Percentiles rank a stretch among this genome's conserved stretches.
phyloP scores from a whole-genome alignment of 2,113 vertebrate species.

The Brachyistius frenatus region DNA sequence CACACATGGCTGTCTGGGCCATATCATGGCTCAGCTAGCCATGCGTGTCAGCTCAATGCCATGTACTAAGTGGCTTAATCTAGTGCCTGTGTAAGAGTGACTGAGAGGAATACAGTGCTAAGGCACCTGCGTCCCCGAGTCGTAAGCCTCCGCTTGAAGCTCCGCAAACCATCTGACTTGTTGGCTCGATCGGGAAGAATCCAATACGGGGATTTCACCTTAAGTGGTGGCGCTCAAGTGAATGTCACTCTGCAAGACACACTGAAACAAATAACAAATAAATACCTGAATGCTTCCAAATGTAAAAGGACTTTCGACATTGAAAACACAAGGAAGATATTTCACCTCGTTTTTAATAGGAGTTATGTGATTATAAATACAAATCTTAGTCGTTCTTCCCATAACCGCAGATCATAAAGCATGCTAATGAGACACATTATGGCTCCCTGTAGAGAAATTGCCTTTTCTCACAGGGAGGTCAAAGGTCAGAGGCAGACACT shows the following conservation, averaged over 20 bases:
- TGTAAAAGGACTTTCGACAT: not conserved
- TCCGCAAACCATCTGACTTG: slow-evolving; percentile 38
- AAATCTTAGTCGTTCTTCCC: not conserved
- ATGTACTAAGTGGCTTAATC: slow-evolving; percentile 67
- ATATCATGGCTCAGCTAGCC: slow-evolving; percentile 53
- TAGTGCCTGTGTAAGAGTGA: slow-evolving; percentile 60
- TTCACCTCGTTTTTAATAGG: not conserved
- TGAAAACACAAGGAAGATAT: not conserved
- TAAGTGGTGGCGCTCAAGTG: slow-evolving; percentile 11
- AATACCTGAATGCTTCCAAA: not conserved
- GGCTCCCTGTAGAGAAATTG: slow-evolving; percentile 37
- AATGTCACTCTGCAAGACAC: not conserved
- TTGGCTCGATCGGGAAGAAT: slow-evolving; percentile 51
- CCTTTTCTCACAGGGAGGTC: slow-evolving; percentile 35
- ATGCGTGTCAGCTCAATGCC: slow-evolving; percentile 63
- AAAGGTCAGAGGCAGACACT: slow-evolving; percentile 48
- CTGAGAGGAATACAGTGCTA: slow-evolving; percentile 59
- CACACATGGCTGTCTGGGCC: slow-evolving; percentile 36
- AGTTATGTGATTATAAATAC: not conserved
- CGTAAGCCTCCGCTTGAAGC: slow-evolving; percentile 61
- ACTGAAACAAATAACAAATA: not conserved
- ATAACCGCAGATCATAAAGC: slow-evolving; percentile 36
- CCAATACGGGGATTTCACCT: slow-evolving; percentile 59
- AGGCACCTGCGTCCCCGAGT: slow-evolving; percentile 66
- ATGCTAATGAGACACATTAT: slow-evolving; percentile 57